Evolutionary conservation across 2,797 vertebrate genomes (phyloP), one percentile per base, ranked within the genome.

Genomic region (Smutsia temminckii): DNA sequence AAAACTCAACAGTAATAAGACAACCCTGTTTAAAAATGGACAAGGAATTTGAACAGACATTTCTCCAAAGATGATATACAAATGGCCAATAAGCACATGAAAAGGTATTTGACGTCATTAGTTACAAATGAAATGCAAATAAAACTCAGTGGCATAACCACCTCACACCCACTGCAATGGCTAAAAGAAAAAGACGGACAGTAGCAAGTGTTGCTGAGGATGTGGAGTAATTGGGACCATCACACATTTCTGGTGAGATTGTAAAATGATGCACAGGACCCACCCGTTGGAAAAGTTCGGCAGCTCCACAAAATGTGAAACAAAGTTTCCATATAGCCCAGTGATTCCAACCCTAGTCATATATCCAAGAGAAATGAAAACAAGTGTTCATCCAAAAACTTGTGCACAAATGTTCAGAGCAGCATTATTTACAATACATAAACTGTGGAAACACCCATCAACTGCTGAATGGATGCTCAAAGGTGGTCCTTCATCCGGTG

Each of bases 401-500:
- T 18, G n/a, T 11, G 3, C 71, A 40, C 32, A 49, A 2, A 3
- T 40, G 85, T 11, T 37, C 23, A 49, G 10, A 51, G 40, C 23
- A 37, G 40, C 20, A 10, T 63, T 40, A 21, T 25, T 53, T 21
- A 21, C 13, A 8, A 80, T 61, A 25, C 46, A 40, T 34, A 55
- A 20, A 46, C 42, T 7, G 29, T 14, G 10, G 46, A 75, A 53
- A n/a, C 8, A 17, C 5, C 34, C 23, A 11, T 7, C 29, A 18
- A 8, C 5, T 68, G 75, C 5, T 8, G 29, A 66, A 7, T 5
- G 20, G 20, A 55, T 10, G 1, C 27, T 16, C 61, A 12, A 1
- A 8, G 27, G n/a, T 4, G n/a, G 8, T 29, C 18, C 3, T 17
- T 12, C 55, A 6, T 2, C 3, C 6, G 4, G 8, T 0, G 2